Evolutionary conservation across 2,888 invertebrate genomes (phyloP).

Genomic region (Ectemnius continuus): DNA sequence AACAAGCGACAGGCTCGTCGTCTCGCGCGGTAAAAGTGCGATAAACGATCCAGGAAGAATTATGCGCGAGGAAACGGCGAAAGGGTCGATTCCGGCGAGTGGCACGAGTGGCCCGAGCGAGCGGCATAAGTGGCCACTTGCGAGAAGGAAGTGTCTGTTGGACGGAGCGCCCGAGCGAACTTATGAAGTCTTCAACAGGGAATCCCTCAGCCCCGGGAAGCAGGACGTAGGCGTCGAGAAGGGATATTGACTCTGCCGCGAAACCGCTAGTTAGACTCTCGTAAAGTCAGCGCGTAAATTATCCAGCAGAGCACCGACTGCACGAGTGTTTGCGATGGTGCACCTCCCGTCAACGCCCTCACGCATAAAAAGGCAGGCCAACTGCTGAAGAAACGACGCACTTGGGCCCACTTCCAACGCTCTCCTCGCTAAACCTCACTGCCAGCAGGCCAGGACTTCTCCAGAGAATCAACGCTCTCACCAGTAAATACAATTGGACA

Average conservation of each 20-base stretch:
- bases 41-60: constrained; percentile 14
- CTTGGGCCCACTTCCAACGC: too few relatives aligned
- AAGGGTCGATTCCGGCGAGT: too few relatives aligned
- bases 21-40: neutral
- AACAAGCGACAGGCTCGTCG: too few relatives aligned
- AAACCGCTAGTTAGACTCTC: constrained; percentile 76
- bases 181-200: constrained; percentile 38
- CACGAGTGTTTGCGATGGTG: constrained; percentile 77
- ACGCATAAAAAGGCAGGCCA: constrained; percentile 45
- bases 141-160: neutral
- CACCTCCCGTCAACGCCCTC: constrained; percentile 79
- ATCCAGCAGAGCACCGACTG: constrained; percentile 61
- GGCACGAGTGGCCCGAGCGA: too few relatives aligned
- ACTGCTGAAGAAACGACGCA: neutral
- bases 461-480: neutral
- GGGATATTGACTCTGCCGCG: constrained; percentile 54
- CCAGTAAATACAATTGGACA: neutral
- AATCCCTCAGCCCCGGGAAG: constrained; percentile 12
- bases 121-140: too few relatives aligned
- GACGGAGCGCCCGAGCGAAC: neutral
- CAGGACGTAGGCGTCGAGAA: constrained; percentile 67
- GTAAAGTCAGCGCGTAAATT: constrained; percentile 77
- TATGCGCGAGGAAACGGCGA: too few relatives aligned
- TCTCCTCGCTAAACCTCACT: too few relatives aligned
- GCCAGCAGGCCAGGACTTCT: too few relatives aligned